Percentiles rank a stretch among this genome's conserved stretches.
Conservation (phyloP, 1,140 invertebrate species). For the Hycleus phaleratus region DNA sequence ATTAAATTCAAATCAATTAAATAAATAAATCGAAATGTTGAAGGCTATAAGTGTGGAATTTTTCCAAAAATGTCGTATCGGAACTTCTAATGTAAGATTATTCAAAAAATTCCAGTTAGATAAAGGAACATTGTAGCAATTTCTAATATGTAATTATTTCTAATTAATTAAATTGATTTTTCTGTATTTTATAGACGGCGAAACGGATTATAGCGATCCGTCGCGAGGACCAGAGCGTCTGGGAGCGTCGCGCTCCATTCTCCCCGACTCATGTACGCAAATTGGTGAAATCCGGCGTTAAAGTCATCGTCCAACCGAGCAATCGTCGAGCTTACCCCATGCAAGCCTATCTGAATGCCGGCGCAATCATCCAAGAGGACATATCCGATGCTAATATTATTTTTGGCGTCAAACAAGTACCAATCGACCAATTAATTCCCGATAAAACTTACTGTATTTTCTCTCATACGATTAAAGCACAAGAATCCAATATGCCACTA, state of each 20-base stretch:
- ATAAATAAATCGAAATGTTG: no score
- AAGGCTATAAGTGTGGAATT: no score
- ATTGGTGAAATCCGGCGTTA: slow-evolving; percentile 71
- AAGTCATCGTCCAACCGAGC: slow-evolving; percentile 96
- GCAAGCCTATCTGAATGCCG: slow-evolving; percentile 81
- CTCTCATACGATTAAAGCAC: slow-evolving; percentile 98
- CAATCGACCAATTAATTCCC: slow-evolving; percentile 85
- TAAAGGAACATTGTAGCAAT: no score
- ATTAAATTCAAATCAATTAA: not conserved
- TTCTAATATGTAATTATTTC: no score
- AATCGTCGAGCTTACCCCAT: slow-evolving; percentile 96
- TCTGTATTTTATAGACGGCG: slow-evolving; percentile 23
- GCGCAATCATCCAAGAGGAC: slow-evolving; percentile 91
- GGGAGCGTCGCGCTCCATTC: slow-evolving; percentile 94
- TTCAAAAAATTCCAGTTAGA: no score
- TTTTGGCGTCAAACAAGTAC: slow-evolving; percentile 96
- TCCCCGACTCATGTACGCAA: slow-evolving; percentile 85
- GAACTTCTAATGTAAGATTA: no score
- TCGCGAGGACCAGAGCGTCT: slow-evolving; percentile 93
- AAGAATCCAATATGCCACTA: slow-evolving; percentile 96
- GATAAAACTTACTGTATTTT: slow-evolving; percentile 98
- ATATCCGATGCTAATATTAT: slow-evolving; percentile 93
- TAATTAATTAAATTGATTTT: not conserved
- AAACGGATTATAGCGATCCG: slow-evolving; percentile 71
- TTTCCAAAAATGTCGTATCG: no score